Base-by-base conservation (phyloP, 2,888 invertebrate species). In the Drosophila tanythrix region DNA sequence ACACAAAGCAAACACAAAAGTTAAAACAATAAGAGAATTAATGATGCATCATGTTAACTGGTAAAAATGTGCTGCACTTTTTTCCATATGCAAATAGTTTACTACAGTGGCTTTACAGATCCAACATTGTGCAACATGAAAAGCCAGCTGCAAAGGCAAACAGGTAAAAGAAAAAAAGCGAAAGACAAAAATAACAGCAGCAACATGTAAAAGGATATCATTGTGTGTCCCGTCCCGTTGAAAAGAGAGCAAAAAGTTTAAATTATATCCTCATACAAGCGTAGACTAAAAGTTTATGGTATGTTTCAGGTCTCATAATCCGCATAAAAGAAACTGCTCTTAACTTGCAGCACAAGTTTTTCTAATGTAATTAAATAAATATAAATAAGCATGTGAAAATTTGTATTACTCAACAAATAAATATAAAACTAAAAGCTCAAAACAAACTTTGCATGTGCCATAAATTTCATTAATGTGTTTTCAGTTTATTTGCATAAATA, bases 1-100 rank as follows among this genome's bases (percentile, higher is more conserved):
- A 43, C 5, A 11, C 43, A 43, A 43, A 11, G 21, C 11, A 11
- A 43, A 35, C 35, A 2, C 35, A 15, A 21, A 53, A 70, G 58
- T n/a, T 55, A 57, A 35, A 58, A 61, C 57, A 74, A 55, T 74
- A 64, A 7, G 35, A 21, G 55, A 55, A 69, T 65, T 55, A 79
- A 76, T 74, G 40, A 79, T 65, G 69, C 69, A 57, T 8, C 59
- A n/a, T 58, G 71, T 57, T 66, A 43, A 52, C 60, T 18, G 56
- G 36, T n/a, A 46, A 53, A 27, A 51, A 43, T 36, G 18, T 7
- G 52, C 3, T 35, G 18, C 38, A 55, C 38, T 64, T 50, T 43
- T 63, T 29, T 11, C 13, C 40, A 36, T 1, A 50, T 21, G 35
- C 29, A 62, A 69, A 52, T 55, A 63, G 55, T 74, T 67, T 35